These are phyloP conservation scores for Choreutis nemorana DNA, from an alignment of 2,888 invertebrate genomes.

Conservation along the genomic window DNA sequence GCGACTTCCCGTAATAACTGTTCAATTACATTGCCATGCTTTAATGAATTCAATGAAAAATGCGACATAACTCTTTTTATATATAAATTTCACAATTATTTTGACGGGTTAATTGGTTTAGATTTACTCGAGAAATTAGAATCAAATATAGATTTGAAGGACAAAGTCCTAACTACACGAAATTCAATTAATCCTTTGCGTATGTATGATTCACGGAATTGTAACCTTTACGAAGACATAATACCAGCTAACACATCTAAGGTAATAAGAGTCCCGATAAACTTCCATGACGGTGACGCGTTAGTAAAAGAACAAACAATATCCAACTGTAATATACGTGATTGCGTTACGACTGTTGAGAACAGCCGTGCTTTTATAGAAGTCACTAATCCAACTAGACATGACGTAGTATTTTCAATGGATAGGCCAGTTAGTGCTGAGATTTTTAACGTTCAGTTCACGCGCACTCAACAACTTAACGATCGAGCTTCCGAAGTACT, in stretches of 20 bases:
- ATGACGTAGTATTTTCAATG: slow-evolving; percentile 11
- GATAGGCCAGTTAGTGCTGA: slow-evolving; percentile 8
- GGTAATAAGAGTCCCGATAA: slow-evolving; percentile 13
- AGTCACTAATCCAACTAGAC: slow-evolving; percentile 11
- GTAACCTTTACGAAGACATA: slow-evolving; percentile 15
- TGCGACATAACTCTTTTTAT: slow-evolving; percentile 12
- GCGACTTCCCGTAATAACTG: slow-evolving; percentile 13
- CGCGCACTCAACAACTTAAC: slow-evolving; percentile 1
- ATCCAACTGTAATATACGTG: slow-evolving; percentile 13
- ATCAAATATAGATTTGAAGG: slow-evolving; percentile 14
- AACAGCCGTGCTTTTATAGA: slow-evolving; percentile 13
- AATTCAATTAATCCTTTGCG: slow-evolving; percentile 8
- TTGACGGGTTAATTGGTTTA: slow-evolving; percentile 17
- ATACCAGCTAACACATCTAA: slow-evolving; percentile 14
- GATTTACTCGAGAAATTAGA: slow-evolving; percentile 15
- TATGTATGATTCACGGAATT: slow-evolving; percentile 14
- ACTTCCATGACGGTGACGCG: slow-evolving; percentile 11
- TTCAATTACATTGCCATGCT: slow-evolving; percentile 15
- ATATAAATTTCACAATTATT: slow-evolving; percentile 18
- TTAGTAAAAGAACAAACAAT: slow-evolving; percentile 11
- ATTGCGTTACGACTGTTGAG: slow-evolving; percentile 16
- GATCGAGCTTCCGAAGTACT: slow-evolving; percentile 9
- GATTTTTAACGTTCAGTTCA: slow-evolving; percentile 7
- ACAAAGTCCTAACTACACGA: slow-evolving; percentile 9
- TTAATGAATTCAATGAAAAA: slow-evolving; percentile 10